Evolutionary conservation across 2,797 vertebrate species (phyloP).

Genomic region (Danio choprae): DNA sequence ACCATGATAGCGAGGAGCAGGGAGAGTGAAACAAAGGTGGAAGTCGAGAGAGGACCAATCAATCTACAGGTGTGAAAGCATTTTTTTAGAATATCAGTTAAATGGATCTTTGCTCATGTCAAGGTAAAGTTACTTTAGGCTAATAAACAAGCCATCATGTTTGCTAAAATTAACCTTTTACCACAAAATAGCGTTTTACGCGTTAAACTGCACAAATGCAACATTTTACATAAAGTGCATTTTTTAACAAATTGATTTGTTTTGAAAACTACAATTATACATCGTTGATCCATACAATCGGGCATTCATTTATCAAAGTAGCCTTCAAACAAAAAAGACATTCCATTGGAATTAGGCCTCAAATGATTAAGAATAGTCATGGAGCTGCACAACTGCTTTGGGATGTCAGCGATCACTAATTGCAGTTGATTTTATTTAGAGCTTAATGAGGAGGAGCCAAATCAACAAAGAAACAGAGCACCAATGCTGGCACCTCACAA

Average conservation of each 20-base stretch:
- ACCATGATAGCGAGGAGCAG: no score
- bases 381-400: neutral
- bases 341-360: neutral
- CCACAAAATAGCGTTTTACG: no score
- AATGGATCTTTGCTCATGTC: no score
- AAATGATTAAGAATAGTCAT: neutral
- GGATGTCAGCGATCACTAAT: neutral
- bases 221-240: neutral
- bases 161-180: neutral
- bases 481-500: constrained; percentile 50
- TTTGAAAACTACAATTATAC: neutral
- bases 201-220: neutral
- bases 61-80: no score
- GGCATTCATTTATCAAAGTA: neutral
- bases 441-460: constrained; percentile 70
- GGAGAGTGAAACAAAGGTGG: no score
- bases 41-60: no score
- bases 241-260: neutral
- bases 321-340: constrained; percentile 3
- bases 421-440: constrained; percentile 37
- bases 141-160: no score
- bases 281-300: neutral
- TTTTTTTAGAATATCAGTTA: no score
- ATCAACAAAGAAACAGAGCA: constrained; percentile 60
- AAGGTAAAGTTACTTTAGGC: no score